phyloP scores from a whole-genome alignment of 53 echinoderm and acorn worm species.

The Patiria pectinifera region DNA sequence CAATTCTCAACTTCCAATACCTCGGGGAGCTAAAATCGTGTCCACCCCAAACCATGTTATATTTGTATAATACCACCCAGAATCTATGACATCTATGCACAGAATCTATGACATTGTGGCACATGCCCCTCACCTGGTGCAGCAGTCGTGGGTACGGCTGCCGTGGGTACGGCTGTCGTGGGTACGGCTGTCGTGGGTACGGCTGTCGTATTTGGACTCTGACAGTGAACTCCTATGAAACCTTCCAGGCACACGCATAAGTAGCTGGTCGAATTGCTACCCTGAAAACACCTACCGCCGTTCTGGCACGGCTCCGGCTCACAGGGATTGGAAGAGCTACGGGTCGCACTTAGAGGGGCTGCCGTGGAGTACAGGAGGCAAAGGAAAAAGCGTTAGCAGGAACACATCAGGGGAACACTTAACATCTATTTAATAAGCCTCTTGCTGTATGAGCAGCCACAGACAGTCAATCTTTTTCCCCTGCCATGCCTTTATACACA shows the following conservation, averaged over 20 bases:
- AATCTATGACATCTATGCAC: too few relatives aligned
- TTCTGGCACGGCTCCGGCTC: constrained; percentile 48
- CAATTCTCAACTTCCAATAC: too few relatives aligned
- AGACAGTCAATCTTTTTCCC: too few relatives aligned
- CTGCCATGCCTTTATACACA: too few relatives aligned
- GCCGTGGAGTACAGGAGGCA: background rate
- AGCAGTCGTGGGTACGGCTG: background rate
- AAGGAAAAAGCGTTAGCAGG: background rate
- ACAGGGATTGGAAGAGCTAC: background rate
- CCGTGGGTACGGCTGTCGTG: background rate
- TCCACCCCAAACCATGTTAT: too few relatives aligned
- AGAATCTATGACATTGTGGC: too few relatives aligned
- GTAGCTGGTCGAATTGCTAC: background rate
- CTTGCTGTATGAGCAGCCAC: too few relatives aligned
- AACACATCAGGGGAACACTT: background rate
- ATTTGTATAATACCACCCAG: too few relatives aligned
- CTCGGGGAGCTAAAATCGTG: too few relatives aligned
- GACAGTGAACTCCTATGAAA: constrained; percentile 55
- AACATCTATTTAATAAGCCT: too few relatives aligned
- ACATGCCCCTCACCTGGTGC: constrained; percentile 14
- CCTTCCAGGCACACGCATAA: constrained; percentile 28
- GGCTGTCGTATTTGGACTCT: background rate
- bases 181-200: background rate
- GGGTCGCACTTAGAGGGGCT: constrained; percentile 4
- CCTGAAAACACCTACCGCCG: constrained; percentile 60